Conservation (phyloP, 2,888 invertebrate species). For the Calliopum simillimum region DNA sequence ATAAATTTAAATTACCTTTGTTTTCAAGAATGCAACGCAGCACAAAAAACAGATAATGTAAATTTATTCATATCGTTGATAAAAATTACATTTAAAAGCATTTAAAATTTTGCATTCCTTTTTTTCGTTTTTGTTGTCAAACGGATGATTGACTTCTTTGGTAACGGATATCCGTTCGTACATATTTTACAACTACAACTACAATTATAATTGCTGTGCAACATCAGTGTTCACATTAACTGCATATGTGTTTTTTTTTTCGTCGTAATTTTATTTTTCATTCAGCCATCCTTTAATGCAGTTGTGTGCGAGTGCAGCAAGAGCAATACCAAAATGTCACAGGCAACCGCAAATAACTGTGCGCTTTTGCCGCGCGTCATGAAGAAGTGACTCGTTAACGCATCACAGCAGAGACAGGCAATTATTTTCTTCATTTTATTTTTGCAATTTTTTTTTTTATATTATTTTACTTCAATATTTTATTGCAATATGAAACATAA, state of each 20-base stretch:
- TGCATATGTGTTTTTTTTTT: background rate
- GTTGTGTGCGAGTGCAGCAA: background rate
- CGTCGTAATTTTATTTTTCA: too few relatives aligned
- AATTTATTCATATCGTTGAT: too few relatives aligned
- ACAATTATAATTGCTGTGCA: constrained; percentile 1
- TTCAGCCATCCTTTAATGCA: background rate
- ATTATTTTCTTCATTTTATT: constrained; percentile 26
- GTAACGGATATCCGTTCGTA: constrained; percentile 21
- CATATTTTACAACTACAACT: background rate
- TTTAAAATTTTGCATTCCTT: too few relatives aligned
- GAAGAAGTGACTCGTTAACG: constrained; percentile 17
- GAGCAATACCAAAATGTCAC: constrained; percentile 8
- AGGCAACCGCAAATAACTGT: constrained; percentile 24
- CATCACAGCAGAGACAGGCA: constrained; percentile 30
- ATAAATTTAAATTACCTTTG: too few relatives aligned
- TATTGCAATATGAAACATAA: too few relatives aligned
- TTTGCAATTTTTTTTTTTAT: background rate
- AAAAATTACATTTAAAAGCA: too few relatives aligned
- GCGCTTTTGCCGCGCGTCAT: background rate
- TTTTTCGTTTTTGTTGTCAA: constrained; percentile 7
- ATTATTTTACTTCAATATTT: too few relatives aligned
- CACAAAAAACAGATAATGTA: too few relatives aligned
- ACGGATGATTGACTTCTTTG: constrained; percentile 20
- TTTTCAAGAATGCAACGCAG: too few relatives aligned
- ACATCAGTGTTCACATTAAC: background rate